phyloP scores from a whole-genome alignment of 2,888 invertebrate species.

The Amphipoea lucens region DNA sequence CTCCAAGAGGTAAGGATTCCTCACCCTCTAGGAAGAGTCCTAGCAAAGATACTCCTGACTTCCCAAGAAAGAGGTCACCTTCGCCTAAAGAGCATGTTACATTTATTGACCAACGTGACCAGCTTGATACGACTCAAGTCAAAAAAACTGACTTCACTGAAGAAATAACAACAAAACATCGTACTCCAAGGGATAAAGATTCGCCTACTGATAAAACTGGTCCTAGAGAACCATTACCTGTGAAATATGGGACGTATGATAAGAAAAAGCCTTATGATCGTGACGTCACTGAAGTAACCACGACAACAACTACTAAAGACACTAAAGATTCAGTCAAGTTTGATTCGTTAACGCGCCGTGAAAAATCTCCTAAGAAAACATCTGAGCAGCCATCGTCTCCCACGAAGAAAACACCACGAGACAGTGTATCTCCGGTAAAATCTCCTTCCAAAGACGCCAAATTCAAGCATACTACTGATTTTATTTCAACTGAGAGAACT shows the following conservation, averaged over 20 bases:
- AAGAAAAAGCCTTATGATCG: conserved; percentile 67
- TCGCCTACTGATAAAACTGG: conserved; percentile 41
- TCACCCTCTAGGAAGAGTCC: conserved; percentile 70
- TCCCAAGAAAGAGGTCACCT: conserved; percentile 70
- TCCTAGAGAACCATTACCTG: conserved; percentile 67
- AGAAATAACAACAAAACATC: conserved; percentile 44
- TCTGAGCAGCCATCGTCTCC: conserved; percentile 67
- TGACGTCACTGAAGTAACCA: conserved; percentile 44
- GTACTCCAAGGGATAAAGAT: conserved; percentile 40
- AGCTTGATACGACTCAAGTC: conserved; percentile 55
- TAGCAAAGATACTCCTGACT: conserved; percentile 65
- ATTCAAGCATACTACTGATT: conserved; percentile 77
- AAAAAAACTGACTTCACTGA: conserved; percentile 58
- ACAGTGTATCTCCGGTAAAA: conserved; percentile 76
- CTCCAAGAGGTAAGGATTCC: conserved; percentile 57
- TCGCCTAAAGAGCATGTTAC: conserved; percentile 76
- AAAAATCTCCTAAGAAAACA: conserved; percentile 63
- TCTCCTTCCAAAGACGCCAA: conserved; percentile 74
- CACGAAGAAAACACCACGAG: conserved; percentile 70
- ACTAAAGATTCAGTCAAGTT: conserved; percentile 64
- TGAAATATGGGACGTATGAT: conserved; percentile 72
- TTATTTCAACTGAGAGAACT: conserved; percentile 78
- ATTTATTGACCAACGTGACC: conserved; percentile 65
- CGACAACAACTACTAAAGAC: conserved; percentile 56
- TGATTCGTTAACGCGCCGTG: conserved; percentile 67